These are phyloP conservation scores for Epinephelus malabaricus DNA, from an alignment of 2,797 vertebrate species.

Conservation along the genomic window DNA sequence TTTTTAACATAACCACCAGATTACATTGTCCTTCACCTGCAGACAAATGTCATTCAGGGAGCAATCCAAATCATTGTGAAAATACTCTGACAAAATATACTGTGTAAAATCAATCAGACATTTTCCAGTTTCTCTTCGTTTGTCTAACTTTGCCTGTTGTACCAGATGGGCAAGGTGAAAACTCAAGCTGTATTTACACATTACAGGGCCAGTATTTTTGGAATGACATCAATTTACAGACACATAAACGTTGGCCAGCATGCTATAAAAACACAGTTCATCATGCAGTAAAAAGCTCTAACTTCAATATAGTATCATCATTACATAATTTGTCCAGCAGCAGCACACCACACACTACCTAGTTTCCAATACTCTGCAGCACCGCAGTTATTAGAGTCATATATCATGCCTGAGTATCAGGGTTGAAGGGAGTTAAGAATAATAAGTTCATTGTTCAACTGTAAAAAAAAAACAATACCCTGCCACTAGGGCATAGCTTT, in stretches of 20 bases:
- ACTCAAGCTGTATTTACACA: neutral
- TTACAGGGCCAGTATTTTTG: neutral
- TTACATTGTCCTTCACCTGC: conserved; percentile 44
- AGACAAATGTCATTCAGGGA: conserved; percentile 10
- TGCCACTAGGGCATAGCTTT: neutral
- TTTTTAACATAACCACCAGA: conserved; percentile 34
- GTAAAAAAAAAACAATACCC: conserved; percentile 16
- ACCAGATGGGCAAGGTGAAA: conserved; percentile 17
- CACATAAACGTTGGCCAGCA: conserved; percentile 6
- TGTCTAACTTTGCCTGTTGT: neutral
- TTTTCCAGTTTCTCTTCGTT: neutral
- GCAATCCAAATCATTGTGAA: conserved; percentile 23
- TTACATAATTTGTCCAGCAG: conserved; percentile 58
- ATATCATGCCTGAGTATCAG: conserved; percentile 36
- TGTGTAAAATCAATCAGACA: conserved; percentile 37
- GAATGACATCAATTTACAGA: conserved; percentile 13
- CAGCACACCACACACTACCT: conserved; percentile 25
- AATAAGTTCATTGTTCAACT: conserved; percentile 9
- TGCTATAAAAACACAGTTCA: conserved; percentile 21
- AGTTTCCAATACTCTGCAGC: conserved; percentile 42
- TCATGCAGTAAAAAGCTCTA: conserved; percentile 22
- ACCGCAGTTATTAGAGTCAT: conserved; percentile 53
- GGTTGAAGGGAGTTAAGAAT: conserved; percentile 34
- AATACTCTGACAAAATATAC: conserved; percentile 28
- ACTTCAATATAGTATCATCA: conserved; percentile 38